Conservation (phyloP, 1,140 invertebrate genomes). For the Steinernema khuongi region DNA sequence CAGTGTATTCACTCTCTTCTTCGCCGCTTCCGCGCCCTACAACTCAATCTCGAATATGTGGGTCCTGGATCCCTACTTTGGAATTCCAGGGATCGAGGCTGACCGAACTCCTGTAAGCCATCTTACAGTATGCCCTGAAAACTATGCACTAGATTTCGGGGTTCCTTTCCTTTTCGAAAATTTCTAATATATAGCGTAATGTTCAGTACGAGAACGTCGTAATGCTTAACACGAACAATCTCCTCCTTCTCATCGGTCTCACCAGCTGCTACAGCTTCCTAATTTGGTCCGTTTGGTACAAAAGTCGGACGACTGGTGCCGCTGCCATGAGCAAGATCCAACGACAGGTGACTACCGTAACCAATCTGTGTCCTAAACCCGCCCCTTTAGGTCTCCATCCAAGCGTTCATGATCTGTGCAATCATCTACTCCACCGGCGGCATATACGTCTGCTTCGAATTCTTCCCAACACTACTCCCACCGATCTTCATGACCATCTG, state of each 20-base stretch:
- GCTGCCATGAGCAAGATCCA: not conserved
- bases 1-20: not conserved
- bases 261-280: not conserved
- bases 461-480: not conserved
- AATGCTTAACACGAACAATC: not conserved
- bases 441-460: not conserved
- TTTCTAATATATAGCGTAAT: no score
- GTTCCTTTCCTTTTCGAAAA: not conserved
- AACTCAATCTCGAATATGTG: constrained; percentile 7
- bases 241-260: not conserved
- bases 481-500: not conserved
- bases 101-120: not conserved
- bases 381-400: not conserved
- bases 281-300: not conserved
- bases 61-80: not conserved
- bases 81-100: not conserved
- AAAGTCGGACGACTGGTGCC: not conserved
- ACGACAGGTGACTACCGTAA: not conserved
- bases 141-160: no score
- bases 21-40: not conserved
- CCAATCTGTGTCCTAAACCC: not conserved
- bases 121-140: no score
- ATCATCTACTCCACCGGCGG: not conserved
- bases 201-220: not conserved
- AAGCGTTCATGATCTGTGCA: not conserved